These are phyloP conservation scores for Hyperoplus immaculatus DNA, from an alignment of 2,797 vertebrate species.

Conservation along the genomic window DNA sequence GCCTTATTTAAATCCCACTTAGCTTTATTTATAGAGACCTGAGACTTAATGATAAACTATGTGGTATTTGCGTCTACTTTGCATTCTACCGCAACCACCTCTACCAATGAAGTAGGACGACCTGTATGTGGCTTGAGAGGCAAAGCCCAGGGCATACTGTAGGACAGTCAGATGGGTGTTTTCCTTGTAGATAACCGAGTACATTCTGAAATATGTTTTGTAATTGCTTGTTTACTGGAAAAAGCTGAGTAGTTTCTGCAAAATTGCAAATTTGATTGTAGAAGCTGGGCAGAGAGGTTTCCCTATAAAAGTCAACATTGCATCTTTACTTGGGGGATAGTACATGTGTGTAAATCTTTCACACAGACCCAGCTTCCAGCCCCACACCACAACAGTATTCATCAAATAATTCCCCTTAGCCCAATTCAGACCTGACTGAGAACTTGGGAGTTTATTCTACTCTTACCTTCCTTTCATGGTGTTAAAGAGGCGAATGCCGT, in stretches of 20 bases:
- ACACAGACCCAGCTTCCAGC: not conserved
- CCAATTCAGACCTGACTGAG: not conserved
- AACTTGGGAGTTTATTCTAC: not conserved
- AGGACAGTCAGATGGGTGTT: not conserved
- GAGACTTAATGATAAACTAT: too few relatives aligned
- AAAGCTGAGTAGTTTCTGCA: not conserved
- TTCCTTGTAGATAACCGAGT: not conserved
- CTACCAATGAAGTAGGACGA: too few relatives aligned
- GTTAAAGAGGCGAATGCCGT: conserved; percentile 96
- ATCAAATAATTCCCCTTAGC: not conserved
- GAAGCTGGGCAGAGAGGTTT: not conserved
- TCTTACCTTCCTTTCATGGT: conserved; percentile 94
- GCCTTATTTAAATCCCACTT: too few relatives aligned
- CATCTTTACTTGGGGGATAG: not conserved
- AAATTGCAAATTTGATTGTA: too few relatives aligned
- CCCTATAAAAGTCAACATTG: not conserved
- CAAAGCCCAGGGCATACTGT: too few relatives aligned
- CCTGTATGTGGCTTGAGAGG: too few relatives aligned
- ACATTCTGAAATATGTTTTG: not conserved
- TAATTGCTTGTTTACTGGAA: not conserved
- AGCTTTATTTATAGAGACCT: too few relatives aligned
- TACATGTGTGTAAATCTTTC: not conserved
- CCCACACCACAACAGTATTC: not conserved
- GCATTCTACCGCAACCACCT: too few relatives aligned
- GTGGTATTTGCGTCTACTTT: too few relatives aligned